Percentiles rank a stretch among this genome's conserved stretches.
Evolutionary conservation across 2,888 invertebrate genomes (phyloP).

Genomic region (Oscheius sp.): DNA sequence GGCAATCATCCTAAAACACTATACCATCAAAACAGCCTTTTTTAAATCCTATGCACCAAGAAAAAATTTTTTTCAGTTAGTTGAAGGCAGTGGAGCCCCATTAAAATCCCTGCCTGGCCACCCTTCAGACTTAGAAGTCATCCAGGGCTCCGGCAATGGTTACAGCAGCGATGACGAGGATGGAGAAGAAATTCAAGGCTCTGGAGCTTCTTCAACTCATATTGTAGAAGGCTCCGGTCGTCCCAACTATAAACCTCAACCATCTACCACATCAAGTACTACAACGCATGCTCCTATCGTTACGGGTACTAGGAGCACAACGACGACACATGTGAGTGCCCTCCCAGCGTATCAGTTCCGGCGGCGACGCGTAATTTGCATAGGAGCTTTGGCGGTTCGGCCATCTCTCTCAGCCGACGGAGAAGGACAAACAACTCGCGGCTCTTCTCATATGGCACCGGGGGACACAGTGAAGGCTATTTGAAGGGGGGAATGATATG

Average conservation of each 20-base stretch:
- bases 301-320: constrained; percentile 28
- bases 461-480: neutral
- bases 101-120: neutral
- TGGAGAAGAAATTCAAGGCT: constrained; percentile 44
- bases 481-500: neutral
- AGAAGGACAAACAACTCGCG: constrained; percentile 12
- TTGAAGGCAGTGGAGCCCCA: constrained; percentile 27
- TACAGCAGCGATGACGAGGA: constrained; percentile 58
- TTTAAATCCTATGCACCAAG: no score
- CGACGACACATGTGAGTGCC: constrained; percentile 22
- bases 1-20: no score
- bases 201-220: constrained; percentile 20
- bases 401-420: constrained; percentile 12
- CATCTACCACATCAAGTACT: constrained; percentile 14
- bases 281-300: constrained; percentile 15
- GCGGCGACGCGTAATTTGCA: constrained; percentile 2
- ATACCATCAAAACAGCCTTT: no score
- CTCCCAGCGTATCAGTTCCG: constrained; percentile 2
- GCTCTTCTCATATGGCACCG: constrained; percentile 20
- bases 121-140: constrained; percentile 22
- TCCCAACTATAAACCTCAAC: neutral
- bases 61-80: constrained; percentile 21
- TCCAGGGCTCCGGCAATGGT: constrained; percentile 41
- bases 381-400: constrained; percentile 14
- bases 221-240: constrained; percentile 25